Evolutionary conservation across 2,888 invertebrate genomes (phyloP), one percentile per base, ranked within the genome.

Genomic region (Branchipolynoe longqiensis): DNA sequence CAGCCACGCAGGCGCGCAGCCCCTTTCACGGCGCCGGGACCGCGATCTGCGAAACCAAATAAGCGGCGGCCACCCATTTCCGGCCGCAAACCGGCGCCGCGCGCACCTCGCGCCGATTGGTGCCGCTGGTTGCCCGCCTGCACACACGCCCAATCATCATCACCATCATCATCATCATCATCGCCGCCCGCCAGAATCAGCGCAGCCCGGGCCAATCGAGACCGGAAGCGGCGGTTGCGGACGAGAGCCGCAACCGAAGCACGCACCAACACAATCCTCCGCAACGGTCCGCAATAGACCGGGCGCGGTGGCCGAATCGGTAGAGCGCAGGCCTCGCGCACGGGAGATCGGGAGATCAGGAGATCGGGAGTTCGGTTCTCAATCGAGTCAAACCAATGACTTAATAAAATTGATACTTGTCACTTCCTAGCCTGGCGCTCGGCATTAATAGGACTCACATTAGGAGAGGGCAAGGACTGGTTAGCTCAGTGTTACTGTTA

Each of bases 21-120:
- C 31, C 41, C 78, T 78, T 78, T 78, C 48, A 78, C 78, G 48
- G 41, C 40, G n/a, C 48, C 25, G n/a, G 41, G 69, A 33, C 12
- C 78, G 48, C 48, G 78, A 78, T 78, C 48, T 78, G 48, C n/a
- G 78, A 54, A 78, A 48, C 54, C 78, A 78, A 48, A 78, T 78
- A 78, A 78, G 54, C 78, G 54, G 28, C 54, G 25, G 4, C 48
- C 48, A 78, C 78, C n/a, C 78, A 78, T 78, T 78, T 78, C 74
- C 74, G 38, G 48, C 22, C n/a, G 12, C 25, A n/a, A n/a, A n/a
- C n/a, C n/a, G 36, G 14, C 69, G 14, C 69, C 41, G 25, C 18
- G 73, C 28, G 25, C 38, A n/a, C n/a, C n/a, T n/a, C n/a, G 14
- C 73, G 38, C 1, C 38, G 3, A 41, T 41, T 38, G 73, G 3